Evolutionary conservation across 1,140 invertebrate species (phyloP), one percentile per base, ranked within the genome.

Genomic region (Drosophila arawakana): DNA sequence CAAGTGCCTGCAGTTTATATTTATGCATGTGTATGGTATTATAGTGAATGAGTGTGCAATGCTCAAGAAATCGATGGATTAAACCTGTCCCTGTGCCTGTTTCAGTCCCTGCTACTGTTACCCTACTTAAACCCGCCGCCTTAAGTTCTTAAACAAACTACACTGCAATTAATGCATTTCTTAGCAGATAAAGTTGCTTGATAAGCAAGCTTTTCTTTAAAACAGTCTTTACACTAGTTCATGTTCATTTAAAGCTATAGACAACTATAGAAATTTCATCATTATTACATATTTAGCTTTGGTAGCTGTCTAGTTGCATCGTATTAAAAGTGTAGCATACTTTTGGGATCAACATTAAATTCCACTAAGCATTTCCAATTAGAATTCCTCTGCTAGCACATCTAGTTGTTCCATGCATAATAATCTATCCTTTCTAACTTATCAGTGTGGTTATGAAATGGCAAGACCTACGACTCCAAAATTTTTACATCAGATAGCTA

Each of bases 21-120:
- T 30, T 11, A 30, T 59, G 70, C 44, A 66, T 52, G 49, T 35
- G 11, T 34, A 52, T 11, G n/a, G 34, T 41, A 58, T 46, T 55
- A 74, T 62, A 70, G 60, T 69, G 65, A 43, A 35, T 66, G 65
- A 61, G 34, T 61, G 34, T 68, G 71, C 57, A 34, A 18, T 62
- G 76, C 67, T 58, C 61, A 76, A 76, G 67, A 73, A 84, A 83
- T 84, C 78, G 80, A 82, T 82, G 79, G 68, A 85, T 80, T 83
- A 84, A 41, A 52, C 46, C 37, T 55, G 49, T 49, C 55, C 59
- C 67, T 25, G 15, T 41, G 35, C 41, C n/a, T 61, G 18, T n/a
- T 55, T 8, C 11, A 10, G 3, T 13, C 55, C 8, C 55, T 47
- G 63, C 46, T 54, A 46, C 54, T 39, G 55, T 52, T 63, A 60